phyloP scores from a whole-genome alignment of 2,113 vertebrate species.

The Himantopus leucocephalus region DNA sequence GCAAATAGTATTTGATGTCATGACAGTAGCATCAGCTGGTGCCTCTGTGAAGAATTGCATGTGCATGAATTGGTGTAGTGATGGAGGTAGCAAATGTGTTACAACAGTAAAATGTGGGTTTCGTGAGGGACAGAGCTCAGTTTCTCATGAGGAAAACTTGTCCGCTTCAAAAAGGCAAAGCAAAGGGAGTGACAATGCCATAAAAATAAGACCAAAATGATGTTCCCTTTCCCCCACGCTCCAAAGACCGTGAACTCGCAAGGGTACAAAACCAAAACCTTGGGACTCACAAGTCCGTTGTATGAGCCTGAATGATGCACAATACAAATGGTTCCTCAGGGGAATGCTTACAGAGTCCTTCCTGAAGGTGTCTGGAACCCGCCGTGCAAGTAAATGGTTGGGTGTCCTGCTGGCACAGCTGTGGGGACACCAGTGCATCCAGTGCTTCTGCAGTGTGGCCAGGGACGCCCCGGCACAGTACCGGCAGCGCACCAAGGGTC shows the following conservation, averaged over 20 bases:
- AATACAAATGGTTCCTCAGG: neutral
- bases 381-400: no score
- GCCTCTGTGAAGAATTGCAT: neutral
- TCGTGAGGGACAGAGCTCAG: neutral
- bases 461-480: no score
- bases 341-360: neutral
- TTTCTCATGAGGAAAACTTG: neutral
- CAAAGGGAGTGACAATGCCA: neutral
- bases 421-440: neutral
- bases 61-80: neutral
- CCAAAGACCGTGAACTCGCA: neutral
- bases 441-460: neutral
- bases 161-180: neutral
- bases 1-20: neutral
- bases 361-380: neutral
- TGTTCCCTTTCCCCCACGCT: neutral
- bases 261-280: neutral
- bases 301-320: no score
- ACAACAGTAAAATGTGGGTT: neutral
- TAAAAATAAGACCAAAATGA: neutral
- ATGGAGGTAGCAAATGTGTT: neutral
- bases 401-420: no score
- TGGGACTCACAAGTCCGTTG: no score
- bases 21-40: neutral
- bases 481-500: fast-evolving